Base-by-base conservation (phyloP, 2,797 vertebrate species). In the Brachyrhaphis roseni region DNA sequence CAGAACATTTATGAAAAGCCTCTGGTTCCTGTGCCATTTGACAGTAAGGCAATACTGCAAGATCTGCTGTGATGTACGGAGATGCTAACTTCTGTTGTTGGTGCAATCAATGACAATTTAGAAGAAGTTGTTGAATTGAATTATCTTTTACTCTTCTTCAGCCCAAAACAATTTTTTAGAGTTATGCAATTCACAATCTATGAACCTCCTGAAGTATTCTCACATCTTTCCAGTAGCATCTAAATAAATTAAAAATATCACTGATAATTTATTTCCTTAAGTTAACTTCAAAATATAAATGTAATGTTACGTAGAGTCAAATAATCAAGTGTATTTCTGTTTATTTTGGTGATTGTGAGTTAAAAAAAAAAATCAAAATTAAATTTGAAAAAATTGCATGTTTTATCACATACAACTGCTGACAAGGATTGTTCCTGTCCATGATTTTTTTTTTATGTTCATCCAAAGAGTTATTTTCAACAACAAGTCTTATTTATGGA, bases 1-100 rank as follows among this genome's bases (percentile, higher is more conserved):
- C 73, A 80, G 64, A 72, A 49, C 1, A 43, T 70, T 26, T 57
- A 74, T 72, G 70, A 49, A 77, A 75, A n/a, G 43, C 26, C 68
- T 71, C 3, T 55, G 28, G 18, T 72, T 75, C 57, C 66, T 70
- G 39, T 71, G 57, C 74, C 62, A 34, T 51, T 28, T 74, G 51
- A 55, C 28, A 49, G 43, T 57, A 28, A 70, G 15, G 26, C 13
- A 74, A 36, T 26, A 53, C 11, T 23, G 3, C 5, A 26, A 53
- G 20, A 68, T 68, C 64, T 26, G 36, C 36, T 26, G 36, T 39
- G 26, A 8, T 16, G 10, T 70, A 43, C 26, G 0, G 34, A 66
- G 8, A 68, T 1, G 11, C 10, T 68, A 41, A 13, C 36, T 15
- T 43, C 41, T n/a, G 26, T 7, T 71, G 68, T 34, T 73, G 26